Evolutionary conservation across 1,140 invertebrate species (phyloP), one percentile per base, ranked within the genome.

Genomic region (Parapsyche elsis): DNA sequence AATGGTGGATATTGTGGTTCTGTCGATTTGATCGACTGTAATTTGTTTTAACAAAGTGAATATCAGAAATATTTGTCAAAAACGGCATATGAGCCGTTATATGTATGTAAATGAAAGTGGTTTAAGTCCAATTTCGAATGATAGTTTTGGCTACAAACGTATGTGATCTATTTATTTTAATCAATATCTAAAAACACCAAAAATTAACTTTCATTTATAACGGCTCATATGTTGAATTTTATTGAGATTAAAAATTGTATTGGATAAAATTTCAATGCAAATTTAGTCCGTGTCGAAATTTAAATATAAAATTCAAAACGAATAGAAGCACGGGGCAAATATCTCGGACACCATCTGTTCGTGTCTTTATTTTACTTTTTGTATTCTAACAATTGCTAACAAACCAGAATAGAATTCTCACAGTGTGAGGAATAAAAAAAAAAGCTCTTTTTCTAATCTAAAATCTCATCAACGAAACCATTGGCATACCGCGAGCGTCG

Each of bases 331-430:
- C 16, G 57, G 57, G 5, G 16, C 16, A 19, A n/a, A 24, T 23
- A 67, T 67, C 64, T 67, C 64, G 64, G 26, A 67, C 64, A 67
- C 64, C 64, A 67, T 67, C 64, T 67, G 64, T 67, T 26, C 64
- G 24, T 23, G 1, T 30, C 64, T 67, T 19, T 9, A 26, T 67
- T 67, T 64, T 64, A 46, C 45, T 7, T 16, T 53, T 53, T 16
- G 2, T 12, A 53, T 14, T 53, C 64, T 23, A 67, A 67, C 64
- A 67, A 67, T 67, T 67, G 64, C 21, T 23, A 67, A 24, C 64
- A 67, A 67, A 67, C 21, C 19, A 67, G 23, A 24, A 67, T 24
- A 74, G 24, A 38, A 45, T 44, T 45, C 53, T 61, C 12, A 16
- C 49, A 24, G 23, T 30, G 57, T 38, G 30, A 10, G 30, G 45